phyloP scores from a whole-genome alignment of 1,140 invertebrate genomes.

The Tribolium castaneum region DNA sequence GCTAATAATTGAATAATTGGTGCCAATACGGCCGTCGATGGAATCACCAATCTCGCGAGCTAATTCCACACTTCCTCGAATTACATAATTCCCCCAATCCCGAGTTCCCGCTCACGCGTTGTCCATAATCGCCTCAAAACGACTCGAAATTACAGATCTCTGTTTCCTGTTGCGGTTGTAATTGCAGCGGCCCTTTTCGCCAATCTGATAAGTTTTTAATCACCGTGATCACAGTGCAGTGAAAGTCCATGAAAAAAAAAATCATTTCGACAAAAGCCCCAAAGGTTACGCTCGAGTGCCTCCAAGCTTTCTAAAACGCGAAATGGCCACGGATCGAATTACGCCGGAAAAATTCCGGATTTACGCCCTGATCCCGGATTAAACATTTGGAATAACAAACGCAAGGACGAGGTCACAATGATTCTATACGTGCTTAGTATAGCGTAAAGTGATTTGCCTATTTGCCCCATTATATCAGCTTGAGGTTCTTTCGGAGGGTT shows the following conservation, averaged over 20 bases:
- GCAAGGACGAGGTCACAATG: conserved; percentile 13
- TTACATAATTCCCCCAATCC: conserved; percentile 10
- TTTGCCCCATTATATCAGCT: conserved; percentile 15
- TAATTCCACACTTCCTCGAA: not conserved
- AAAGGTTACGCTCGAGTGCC: conserved; percentile 50
- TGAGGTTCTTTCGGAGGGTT: not conserved
- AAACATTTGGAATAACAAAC: conserved; percentile 35
- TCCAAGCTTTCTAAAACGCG: conserved; percentile 49
- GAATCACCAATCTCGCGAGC: no score
- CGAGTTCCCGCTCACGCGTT: not conserved
- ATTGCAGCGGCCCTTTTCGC: conserved; percentile 15
- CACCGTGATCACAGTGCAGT: conserved; percentile 7
- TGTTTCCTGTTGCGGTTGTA: not conserved
- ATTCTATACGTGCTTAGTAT: conserved; percentile 32
- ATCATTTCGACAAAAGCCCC: not conserved
- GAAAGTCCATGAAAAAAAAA: not conserved
- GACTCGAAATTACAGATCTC: conserved; percentile 1
- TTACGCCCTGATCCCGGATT: conserved; percentile 5
- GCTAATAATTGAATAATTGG: no score
- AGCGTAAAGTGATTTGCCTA: conserved; percentile 40
- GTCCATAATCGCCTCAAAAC: not conserved
- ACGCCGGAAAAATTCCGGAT: not conserved
- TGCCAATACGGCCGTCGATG: no score
- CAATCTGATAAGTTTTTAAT: conserved; percentile 29
- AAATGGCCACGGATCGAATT: conserved; percentile 7